A percentile compares a stretch with the other conserved stretches of the same genome.
Conservation (phyloP, 1,140 invertebrate species). For the Cotesia glomerata region DNA sequence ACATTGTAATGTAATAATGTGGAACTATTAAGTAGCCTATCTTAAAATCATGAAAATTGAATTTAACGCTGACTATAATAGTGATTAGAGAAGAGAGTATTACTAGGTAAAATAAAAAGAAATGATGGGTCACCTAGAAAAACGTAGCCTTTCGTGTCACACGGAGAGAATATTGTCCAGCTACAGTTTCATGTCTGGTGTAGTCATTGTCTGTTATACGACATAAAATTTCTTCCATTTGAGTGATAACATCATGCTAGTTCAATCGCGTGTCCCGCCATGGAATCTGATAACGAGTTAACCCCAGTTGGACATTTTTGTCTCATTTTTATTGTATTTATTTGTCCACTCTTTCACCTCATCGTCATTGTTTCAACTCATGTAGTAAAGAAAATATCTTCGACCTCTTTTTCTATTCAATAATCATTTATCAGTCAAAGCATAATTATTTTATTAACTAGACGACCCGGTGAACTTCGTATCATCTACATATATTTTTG, state of each 20-base stretch:
- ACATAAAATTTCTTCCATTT: slow-evolving; percentile 61
- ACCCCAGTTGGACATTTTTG: slow-evolving; percentile 38
- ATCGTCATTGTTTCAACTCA: slow-evolving; percentile 20
- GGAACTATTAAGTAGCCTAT: too few relatives aligned
- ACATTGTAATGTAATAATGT: too few relatives aligned
- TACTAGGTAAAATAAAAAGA: background rate
- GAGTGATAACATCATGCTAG: slow-evolving; percentile 52
- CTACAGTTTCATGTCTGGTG: slow-evolving; percentile 37
- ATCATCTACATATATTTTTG: too few relatives aligned
- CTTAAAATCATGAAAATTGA: too few relatives aligned
- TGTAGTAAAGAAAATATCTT: background rate
- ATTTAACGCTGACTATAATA: background rate
- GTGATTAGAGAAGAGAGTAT: background rate
- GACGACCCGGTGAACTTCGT: too few relatives aligned
- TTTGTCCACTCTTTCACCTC: slow-evolving; percentile 27
- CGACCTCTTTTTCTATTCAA: background rate
- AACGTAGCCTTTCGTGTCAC: slow-evolving; percentile 28
- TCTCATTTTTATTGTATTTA: slow-evolving; percentile 39
- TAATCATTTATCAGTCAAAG: too few relatives aligned
- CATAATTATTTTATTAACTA: too few relatives aligned
- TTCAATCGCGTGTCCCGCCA: slow-evolving; percentile 59
- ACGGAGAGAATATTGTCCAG: slow-evolving; percentile 3
- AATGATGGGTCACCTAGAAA: slow-evolving; percentile 7
- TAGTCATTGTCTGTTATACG: slow-evolving; percentile 51
- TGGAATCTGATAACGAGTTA: slow-evolving; percentile 58